Conservation (phyloP, 2,888 invertebrate species). For the Tholera decimalis region DNA sequence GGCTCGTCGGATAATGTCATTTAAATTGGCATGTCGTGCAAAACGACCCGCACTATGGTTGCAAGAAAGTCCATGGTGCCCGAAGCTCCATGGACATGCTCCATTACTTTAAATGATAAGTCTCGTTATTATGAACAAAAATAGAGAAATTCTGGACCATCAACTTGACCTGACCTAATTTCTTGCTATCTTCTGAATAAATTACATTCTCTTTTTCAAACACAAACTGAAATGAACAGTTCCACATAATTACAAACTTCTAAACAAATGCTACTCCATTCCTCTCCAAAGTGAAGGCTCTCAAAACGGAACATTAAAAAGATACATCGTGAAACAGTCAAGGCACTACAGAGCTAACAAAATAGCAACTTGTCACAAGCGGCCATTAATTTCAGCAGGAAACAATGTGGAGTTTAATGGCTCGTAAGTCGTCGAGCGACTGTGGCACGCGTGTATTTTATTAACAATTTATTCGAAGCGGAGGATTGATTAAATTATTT, state of each 20-base stretch:
- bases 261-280: slow-evolving; percentile 13
- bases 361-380: slow-evolving; percentile 53
- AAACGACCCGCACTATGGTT: no score
- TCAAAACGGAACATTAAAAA: slow-evolving; percentile 35
- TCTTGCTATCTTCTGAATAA: neutral
- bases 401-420: slow-evolving; percentile 62
- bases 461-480: slow-evolving; percentile 21
- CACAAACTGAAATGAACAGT: neutral
- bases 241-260: neutral
- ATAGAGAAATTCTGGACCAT: no score
- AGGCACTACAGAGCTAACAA: slow-evolving; percentile 42
- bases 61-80: no score
- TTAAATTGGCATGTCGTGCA: no score
- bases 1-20: no score
- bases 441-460: slow-evolving; percentile 30
- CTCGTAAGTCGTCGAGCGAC: slow-evolving; percentile 27
- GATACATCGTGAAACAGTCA: slow-evolving; percentile 43
- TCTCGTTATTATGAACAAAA: no score
- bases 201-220: neutral
- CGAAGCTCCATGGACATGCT: no score
- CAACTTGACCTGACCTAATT: no score
- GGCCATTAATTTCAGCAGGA: slow-evolving; percentile 59
- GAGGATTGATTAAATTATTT: slow-evolving; percentile 10
- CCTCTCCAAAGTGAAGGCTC: slow-evolving; percentile 16
- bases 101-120: no score